Evolutionary conservation across 1,140 invertebrate genomes (phyloP).

Genomic region (Brachionus asplanchnoidis): DNA sequence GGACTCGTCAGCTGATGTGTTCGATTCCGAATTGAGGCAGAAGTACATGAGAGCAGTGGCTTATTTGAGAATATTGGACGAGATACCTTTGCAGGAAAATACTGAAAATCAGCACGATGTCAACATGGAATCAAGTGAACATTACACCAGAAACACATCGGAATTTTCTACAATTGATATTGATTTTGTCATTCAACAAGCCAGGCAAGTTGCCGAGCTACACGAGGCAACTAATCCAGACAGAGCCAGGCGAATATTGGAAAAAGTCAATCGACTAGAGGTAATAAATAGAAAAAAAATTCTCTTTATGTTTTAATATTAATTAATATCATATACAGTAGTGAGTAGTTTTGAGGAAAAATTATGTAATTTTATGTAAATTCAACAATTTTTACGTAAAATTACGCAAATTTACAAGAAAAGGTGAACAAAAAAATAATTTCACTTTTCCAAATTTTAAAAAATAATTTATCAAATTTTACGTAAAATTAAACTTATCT

Average conservation of each 20-base stretch:
- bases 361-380: too few species aligned
- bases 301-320: too few species aligned
- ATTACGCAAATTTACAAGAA: too few species aligned
- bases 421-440: too few species aligned
- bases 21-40: conserved; percentile 22
- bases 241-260: conserved; percentile 11
- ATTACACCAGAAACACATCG: neutral
- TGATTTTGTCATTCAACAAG: conserved; percentile 36
- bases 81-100: neutral
- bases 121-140: neutral
- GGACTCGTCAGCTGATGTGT: conserved; percentile 6
- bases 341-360: too few species aligned
- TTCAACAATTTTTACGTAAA: too few species aligned
- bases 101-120: neutral
- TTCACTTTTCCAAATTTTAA: too few species aligned
- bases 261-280: conserved; percentile 28
- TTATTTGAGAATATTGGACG: conserved; percentile 38
- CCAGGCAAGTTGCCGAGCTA: neutral
- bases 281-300: neutral
- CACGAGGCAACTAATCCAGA: conserved; percentile 12
- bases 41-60: conserved; percentile 37
- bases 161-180: conserved; percentile 13
- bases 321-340: too few species aligned
- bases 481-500: too few species aligned
- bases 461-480: too few species aligned